These are phyloP conservation scores for Cyanoderma ruficeps DNA, from an alignment of 2,113 vertebrate species.

Conservation along the genomic window DNA sequence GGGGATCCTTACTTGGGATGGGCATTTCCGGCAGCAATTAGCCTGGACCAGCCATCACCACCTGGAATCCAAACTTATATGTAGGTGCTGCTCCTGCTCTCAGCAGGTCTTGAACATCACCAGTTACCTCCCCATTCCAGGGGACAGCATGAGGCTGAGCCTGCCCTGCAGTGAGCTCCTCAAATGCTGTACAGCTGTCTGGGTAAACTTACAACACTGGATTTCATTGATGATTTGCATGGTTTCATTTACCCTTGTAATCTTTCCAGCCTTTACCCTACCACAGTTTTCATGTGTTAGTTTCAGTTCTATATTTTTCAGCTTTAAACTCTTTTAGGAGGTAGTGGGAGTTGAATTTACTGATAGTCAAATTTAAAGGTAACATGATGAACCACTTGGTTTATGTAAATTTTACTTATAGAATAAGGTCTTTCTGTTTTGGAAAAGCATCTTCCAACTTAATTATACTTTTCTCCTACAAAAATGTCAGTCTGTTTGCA, in stretches of 20 bases:
- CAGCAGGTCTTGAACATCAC: background rate
- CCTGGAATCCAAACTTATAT: background rate
- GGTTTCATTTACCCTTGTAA: background rate
- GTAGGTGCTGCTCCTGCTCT: background rate
- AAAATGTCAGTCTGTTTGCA: background rate
- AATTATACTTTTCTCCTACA: background rate
- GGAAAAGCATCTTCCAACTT: background rate
- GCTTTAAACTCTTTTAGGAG: background rate
- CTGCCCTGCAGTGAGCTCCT: background rate
- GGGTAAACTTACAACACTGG: background rate
- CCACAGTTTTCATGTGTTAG: background rate
- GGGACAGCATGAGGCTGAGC: background rate
- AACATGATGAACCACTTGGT: background rate
- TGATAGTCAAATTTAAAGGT: background rate
- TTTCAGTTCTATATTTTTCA: background rate
- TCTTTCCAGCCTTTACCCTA: background rate
- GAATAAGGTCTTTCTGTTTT: background rate
- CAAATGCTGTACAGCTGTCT: background rate
- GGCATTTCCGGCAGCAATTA: background rate
- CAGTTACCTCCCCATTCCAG: background rate
- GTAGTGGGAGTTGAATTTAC: background rate
- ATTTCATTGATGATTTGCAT: background rate
- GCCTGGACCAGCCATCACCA: background rate
- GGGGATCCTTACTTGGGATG: rapidly evolving
- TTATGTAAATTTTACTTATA: background rate